Base-by-base conservation (phyloP, 2,888 invertebrate species). In the Lithophane semibrunnea region DNA sequence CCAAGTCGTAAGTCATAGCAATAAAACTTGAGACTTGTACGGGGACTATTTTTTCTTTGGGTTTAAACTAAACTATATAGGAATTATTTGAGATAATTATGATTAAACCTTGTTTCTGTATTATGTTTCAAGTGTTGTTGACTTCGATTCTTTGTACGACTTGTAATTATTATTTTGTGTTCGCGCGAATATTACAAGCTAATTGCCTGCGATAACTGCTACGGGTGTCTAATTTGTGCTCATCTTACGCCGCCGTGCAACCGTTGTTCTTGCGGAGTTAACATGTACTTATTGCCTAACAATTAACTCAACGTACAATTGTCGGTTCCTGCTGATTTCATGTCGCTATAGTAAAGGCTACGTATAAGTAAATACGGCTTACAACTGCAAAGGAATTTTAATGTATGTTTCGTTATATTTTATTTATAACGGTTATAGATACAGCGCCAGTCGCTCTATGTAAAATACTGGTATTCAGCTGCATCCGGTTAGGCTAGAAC, bases 1-100 rank as follows among this genome's bases (percentile, higher is more conserved):
- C 8, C 16, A 72, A 29, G 49, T 64, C 76, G 76, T 68, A 68
- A 75, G 76, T 80, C 5, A 56, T n/a, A 47, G 24, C 21, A 37
- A 42, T n/a, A 49, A 24, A 24, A 58, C 16, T 52, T 49, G 0
- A 18, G 10, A 8, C 0, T 44, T 64, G 49, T 52, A 44, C 9
- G 52, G 13, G 4, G 7, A n/a, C 10, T 52, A 61, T 13, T 16
- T 16, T 21, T 16, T 42, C 5, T 4, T 44, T 10, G 4, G 13
- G 18, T 5, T 42, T 16, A 18, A 49, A 0, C 18, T 49, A 42
- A 37, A 2, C 5, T 61, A 47, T 61, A 3, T 24, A 7, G 10
- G 2, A 9, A 60, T 37, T 18, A n/a, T 52, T 54, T 42, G 18
- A 44, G 18, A 18, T 54, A 29, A 29, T 29, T 29, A 44, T 44